phyloP scores from a whole-genome alignment of 2,888 invertebrate species.

The Conchocele bisecta region DNA sequence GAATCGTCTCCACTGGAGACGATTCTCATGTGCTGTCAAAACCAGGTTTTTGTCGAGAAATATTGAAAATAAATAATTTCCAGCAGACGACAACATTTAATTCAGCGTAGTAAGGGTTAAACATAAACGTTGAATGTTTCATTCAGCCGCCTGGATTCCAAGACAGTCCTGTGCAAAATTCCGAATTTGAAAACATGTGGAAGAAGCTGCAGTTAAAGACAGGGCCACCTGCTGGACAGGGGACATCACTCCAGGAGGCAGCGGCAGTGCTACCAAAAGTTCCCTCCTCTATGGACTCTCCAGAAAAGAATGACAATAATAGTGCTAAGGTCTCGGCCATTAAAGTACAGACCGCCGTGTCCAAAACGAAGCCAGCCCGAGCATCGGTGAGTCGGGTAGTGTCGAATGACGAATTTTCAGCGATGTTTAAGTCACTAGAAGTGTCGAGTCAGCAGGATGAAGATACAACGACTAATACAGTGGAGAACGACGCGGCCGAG shows the following conservation, averaged over 20 bases:
- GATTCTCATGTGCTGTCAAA: no score
- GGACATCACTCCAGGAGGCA: conserved; percentile 61
- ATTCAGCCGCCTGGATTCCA: conserved; percentile 6
- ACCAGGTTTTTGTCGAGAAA: no score
- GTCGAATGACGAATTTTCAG: conserved; percentile 63
- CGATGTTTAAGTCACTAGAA: conserved; percentile 64
- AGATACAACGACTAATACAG: not conserved
- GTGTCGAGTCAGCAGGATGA: conserved; percentile 1
- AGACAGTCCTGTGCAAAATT: conserved; percentile 26
- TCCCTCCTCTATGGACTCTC: conserved; percentile 24
- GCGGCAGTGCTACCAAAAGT: conserved; percentile 65
- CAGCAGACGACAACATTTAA: no score
- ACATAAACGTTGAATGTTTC: no score
- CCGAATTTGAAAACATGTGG: conserved; percentile 77
- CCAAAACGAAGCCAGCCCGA: conserved; percentile 24
- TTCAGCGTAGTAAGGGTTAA: no score
- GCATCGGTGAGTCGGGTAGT: conserved; percentile 35
- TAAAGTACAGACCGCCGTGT: conserved; percentile 59
- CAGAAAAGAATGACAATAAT: conserved; percentile 23
- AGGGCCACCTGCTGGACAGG: conserved; percentile 22
- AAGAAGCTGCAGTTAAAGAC: conserved; percentile 63
- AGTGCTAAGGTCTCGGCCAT: conserved; percentile 29
- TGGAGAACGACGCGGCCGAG: not conserved
- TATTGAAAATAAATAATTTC: no score
- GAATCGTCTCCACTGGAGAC: no score